Evolutionary conservation across 1,140 invertebrate species (phyloP).

Genomic region (Drosophila quadrilineata): DNA sequence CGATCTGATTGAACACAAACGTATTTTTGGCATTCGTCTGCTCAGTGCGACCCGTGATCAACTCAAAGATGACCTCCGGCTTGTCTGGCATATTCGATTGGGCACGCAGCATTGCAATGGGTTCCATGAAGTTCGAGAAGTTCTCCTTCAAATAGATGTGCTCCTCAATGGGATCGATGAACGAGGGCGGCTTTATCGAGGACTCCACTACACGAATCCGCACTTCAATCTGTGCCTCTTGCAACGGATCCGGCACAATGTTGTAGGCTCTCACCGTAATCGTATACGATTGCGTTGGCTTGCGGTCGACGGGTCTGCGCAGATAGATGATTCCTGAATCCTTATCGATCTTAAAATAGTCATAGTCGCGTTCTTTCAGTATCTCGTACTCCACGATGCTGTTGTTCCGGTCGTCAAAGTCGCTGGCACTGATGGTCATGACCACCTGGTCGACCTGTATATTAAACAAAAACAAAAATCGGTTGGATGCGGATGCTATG

Average conservation of each 20-base stretch:
- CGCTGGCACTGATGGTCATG: slow-evolving; percentile 93
- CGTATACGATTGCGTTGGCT: slow-evolving; percentile 86
- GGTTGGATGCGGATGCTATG: slow-evolving; percentile 8
- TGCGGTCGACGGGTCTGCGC: slow-evolving; percentile 84
- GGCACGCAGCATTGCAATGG: slow-evolving; percentile 87
- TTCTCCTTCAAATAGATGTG: slow-evolving; percentile 88
- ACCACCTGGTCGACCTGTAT: slow-evolving; percentile 84
- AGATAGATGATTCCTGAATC: slow-evolving; percentile 90
- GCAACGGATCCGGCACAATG: slow-evolving; percentile 84
- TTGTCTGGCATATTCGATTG: slow-evolving; percentile 88
- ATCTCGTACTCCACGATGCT: slow-evolving; percentile 88
- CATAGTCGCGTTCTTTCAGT: slow-evolving; percentile 84
- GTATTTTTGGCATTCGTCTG: slow-evolving; percentile 91
- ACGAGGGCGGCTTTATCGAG: slow-evolving; percentile 92
- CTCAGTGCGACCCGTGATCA: slow-evolving; percentile 90
- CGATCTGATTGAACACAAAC: slow-evolving; percentile 87
- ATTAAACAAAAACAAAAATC: slow-evolving; percentile 38
- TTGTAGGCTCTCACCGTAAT: slow-evolving; percentile 90
- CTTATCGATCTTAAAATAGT: slow-evolving; percentile 89
- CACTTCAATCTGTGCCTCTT: slow-evolving; percentile 87
- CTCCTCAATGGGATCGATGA: slow-evolving; percentile 83
- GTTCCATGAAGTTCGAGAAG: slow-evolving; percentile 85
- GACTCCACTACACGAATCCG: slow-evolving; percentile 92
- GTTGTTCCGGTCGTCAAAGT: slow-evolving; percentile 93
- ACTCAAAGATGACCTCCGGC: slow-evolving; percentile 87